These are phyloP conservation scores for Amazona vittata DNA, from an alignment of 2,113 vertebrate species.

Conservation along the genomic window DNA sequence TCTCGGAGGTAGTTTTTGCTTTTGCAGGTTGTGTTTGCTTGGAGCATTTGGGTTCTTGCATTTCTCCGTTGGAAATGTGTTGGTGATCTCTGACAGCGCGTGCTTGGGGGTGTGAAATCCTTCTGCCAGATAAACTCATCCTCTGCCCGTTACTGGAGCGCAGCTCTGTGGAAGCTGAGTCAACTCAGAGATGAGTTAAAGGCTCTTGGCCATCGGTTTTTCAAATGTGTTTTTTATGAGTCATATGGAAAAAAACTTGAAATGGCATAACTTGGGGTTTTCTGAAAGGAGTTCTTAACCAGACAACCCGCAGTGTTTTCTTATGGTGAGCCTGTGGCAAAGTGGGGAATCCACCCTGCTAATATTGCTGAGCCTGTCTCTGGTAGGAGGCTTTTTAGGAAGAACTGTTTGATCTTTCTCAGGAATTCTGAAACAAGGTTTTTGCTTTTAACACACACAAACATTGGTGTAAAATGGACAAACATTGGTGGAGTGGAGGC, in stretches of 20 bases:
- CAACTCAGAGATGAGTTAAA: slow-evolving; percentile 16
- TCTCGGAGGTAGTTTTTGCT: neutral
- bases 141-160: neutral
- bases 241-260: slow-evolving; percentile 46
- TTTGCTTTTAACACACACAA: neutral
- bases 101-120: slow-evolving; percentile 21
- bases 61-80: neutral
- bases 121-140: neutral
- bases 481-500: neutral
- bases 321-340: neutral
- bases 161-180: slow-evolving; percentile 1
- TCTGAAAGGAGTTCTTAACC: neutral
- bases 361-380: neutral
- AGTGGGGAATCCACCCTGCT: neutral
- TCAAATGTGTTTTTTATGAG: slow-evolving; percentile 19
- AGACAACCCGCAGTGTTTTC: neutral
- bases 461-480: neutral
- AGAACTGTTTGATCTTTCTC: neutral
- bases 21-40: neutral
- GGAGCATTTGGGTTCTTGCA: neutral
- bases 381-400: neutral
- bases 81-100: neutral
- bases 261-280: slow-evolving; percentile 14
- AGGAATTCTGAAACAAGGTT: neutral
- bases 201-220: slow-evolving; percentile 20